Evolutionary conservation across 2,888 invertebrate genomes (phyloP).

Genomic region (Dryocosmus kuriphilus): DNA sequence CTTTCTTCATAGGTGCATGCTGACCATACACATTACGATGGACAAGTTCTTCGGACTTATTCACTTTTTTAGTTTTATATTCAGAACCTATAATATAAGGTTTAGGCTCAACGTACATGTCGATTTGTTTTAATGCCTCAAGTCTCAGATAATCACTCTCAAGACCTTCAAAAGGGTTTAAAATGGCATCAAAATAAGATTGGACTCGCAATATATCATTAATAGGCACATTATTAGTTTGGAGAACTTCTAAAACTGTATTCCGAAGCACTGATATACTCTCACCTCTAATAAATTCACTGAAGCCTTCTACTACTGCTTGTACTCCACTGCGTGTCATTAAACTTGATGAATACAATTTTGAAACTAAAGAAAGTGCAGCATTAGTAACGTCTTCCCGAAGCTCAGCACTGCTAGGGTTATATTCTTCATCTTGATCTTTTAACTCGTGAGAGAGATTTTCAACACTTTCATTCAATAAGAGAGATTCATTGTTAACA

Average conservation of each 20-base stretch:
- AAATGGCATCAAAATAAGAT: background rate
- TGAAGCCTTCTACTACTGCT: background rate
- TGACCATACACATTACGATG: no score
- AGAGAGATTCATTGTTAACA: no score
- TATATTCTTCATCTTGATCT: conserved; percentile 7
- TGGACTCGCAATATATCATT: background rate
- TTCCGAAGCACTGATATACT: background rate
- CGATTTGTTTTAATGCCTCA: background rate
- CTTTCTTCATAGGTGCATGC: no score
- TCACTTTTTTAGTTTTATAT: background rate
- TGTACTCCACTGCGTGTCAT: background rate
- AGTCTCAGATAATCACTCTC: background rate
- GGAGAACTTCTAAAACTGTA: background rate
- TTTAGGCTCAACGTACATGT: background rate
- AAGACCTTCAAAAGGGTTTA: no score
- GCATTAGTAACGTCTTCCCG: no score
- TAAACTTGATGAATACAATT: no score
- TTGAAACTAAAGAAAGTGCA: no score
- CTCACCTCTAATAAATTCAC: background rate
- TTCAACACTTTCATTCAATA: no score
- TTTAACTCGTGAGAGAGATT: no score
- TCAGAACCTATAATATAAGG: conserved; percentile 6
- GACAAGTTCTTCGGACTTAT: no score
- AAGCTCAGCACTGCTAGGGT: background rate
- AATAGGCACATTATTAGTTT: conserved; percentile 1